Evolutionary conservation across 2,797 vertebrate species (phyloP), one percentile per base, ranked within the genome.

Genomic region (Dendrocincla tyrannina): DNA sequence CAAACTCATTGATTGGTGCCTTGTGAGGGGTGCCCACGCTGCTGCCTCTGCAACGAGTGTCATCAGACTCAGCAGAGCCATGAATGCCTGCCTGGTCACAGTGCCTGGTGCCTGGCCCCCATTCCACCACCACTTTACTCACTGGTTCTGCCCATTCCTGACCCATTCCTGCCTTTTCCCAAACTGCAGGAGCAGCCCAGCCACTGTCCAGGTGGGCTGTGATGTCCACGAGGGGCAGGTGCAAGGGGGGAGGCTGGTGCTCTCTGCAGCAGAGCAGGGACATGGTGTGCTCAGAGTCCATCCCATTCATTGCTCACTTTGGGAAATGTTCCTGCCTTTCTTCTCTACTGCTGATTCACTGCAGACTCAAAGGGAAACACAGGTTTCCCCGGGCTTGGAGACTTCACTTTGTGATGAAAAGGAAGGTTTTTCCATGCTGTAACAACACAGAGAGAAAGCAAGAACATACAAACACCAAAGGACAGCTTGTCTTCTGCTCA

Each of bases 231-330:
- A 1, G 23, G 28, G 28, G 49, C 25, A 37, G 7, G 3, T 0
- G 30, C 6, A 2, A 14, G 0, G 11, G 42, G 37, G 28, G 37
- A 32, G 22, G 33, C 46, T 46, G 59, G 11, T 15, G 62, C 14
- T 80, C 8, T 13, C 32, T 67, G 47, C 19, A 20, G 20, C 5
- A 19, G n/a, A 37, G 49, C 13, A 59, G 23, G 52, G 33, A 41
- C 13, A 1, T 0, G 7, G 10, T 3, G 44, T 47, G 27, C 10
- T 10, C 0, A 0, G 41, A 50, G n/a, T 4, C 42, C 14, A 3
- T 3, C 24, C 42, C 5, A 4, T 13, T 13, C 17, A 4, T 4
- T 7, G 1, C 39, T 56, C 32, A 1, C 37, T 37, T 4, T 5
- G 14, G 3, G 37, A 68, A 41, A 19, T 8, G 9, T 10, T 17